A percentile compares a stretch with the other conserved stretches of the same genome.
phyloP scores from a whole-genome alignment of 2,888 invertebrate species.

The Folsomia candida region DNA sequence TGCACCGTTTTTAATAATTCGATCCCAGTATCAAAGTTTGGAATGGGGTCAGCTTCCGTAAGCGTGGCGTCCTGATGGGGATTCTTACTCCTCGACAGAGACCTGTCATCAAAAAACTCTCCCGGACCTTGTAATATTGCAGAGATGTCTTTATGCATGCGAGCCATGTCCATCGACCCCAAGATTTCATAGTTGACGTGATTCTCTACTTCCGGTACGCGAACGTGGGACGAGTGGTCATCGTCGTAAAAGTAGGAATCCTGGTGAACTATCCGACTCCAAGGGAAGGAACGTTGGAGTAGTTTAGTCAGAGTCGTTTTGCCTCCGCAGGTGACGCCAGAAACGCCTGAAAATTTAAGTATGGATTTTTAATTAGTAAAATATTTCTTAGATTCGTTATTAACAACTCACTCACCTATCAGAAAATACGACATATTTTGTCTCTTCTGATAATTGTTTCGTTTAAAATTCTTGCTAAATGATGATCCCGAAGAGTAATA shows the following conservation, averaged over 20 bases:
- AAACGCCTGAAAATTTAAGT: slow-evolving; percentile 31
- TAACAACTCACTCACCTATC: no score
- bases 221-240: slow-evolving; percentile 36
- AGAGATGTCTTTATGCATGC: slow-evolving; percentile 43
- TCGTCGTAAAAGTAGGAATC: slow-evolving; percentile 46
- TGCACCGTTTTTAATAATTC: slow-evolving; percentile 31
- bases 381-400: no score
- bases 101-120: slow-evolving; percentile 2
- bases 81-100: background rate
- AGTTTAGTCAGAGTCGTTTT: slow-evolving; percentile 44
- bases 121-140: slow-evolving; percentile 29
- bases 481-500: no score
- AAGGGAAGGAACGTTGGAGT: slow-evolving; percentile 42
- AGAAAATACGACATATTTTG: no score
- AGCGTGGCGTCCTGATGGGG: no score
- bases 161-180: slow-evolving; percentile 37
- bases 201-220: slow-evolving; percentile 39
- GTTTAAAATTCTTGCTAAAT: no score
- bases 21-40: slow-evolving; percentile 41
- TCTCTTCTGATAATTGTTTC: no score
- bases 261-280: slow-evolving; percentile 42
- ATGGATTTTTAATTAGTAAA: no score
- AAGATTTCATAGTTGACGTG: slow-evolving; percentile 48
- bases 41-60: slow-evolving; percentile 28
- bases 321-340: slow-evolving; percentile 47